Base-by-base conservation (phyloP, 1,140 invertebrate species). In the Lepidotrigona ventralis region DNA sequence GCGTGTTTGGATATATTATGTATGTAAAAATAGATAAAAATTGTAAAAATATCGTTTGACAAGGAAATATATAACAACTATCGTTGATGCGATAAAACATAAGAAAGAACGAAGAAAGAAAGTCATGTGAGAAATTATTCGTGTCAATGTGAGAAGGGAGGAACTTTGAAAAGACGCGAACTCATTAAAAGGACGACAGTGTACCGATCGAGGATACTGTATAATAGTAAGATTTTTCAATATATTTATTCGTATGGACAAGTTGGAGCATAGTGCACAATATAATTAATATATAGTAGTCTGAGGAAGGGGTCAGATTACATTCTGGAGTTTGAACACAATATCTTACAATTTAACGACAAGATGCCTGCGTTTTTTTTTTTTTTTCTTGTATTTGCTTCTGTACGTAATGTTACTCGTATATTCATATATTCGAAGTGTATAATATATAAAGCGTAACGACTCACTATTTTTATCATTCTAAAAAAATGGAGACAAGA, bases 291-390 rank as follows among this genome's bases (percentile, higher is more conserved):
- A 90, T 93, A 93, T 92, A 92, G 86, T 92, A 93, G 91, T 92
- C 90, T 91, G 90, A 91, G 91, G 90, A 91, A 91, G 91, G 92
- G 90, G 85, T 93, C 92, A 92, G 92, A 93, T 90, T 93, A 93
- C 92, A 93, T 93, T 93, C 92, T 92, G 92, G 92, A 93, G 88
- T 91, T 93, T 93, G 92, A 93, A 93, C 93, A 93, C 93, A 93
- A 93, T 93, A 93, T 93, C 91, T 93, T 93, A 93, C 93, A 93
- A 92, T 93, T 93, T 93, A 93, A 93, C 92, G 92, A 93, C 92
- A 91, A 93, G 90, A 93, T 92, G 91, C 92, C 91, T 93, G 93
- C 91, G 89, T 91, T 92, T 92, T 87, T 46, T 46, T 46, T 46
- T 46, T 39, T 8, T 8, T 46, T 33, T 33, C 39, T 46, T 91